These are phyloP conservation scores for Ceryle rudis DNA, from an alignment of 2,797 vertebrate species.

Conservation along the genomic window DNA sequence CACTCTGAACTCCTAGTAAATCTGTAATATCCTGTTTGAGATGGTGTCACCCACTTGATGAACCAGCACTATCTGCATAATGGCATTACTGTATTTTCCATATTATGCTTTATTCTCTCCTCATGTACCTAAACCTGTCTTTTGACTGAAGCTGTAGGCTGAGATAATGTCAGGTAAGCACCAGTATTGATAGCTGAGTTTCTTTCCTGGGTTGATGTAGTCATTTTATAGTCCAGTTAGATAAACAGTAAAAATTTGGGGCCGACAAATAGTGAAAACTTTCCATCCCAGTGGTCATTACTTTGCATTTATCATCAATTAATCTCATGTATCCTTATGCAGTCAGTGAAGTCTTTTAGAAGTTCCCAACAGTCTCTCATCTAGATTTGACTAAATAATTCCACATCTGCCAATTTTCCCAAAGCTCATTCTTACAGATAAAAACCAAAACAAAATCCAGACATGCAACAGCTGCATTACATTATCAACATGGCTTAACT, in stretches of 20 bases:
- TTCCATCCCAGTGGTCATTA: neutral
- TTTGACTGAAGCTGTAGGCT: neutral
- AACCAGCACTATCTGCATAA: slow-evolving; percentile 33
- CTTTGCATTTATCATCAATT: neutral
- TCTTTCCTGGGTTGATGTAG: neutral
- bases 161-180: neutral
- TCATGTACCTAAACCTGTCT: neutral
- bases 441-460: neutral
- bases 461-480: neutral
- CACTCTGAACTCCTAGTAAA: slow-evolving; percentile 20
- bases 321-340: neutral
- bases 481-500: neutral
- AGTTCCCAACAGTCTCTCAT: neutral
- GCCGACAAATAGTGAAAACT: neutral
- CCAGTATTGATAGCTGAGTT: neutral
- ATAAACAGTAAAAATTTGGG: neutral
- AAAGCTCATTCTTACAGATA: neutral
- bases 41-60: neutral
- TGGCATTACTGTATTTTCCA: neutral
- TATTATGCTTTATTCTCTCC: slow-evolving; percentile 7
- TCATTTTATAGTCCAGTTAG: neutral
- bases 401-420: neutral
- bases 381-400: neutral
- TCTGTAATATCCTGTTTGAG: neutral
- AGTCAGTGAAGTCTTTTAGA: neutral